Conservation (phyloP, 2,888 invertebrate species). For the Dynastes hyllus region DNA sequence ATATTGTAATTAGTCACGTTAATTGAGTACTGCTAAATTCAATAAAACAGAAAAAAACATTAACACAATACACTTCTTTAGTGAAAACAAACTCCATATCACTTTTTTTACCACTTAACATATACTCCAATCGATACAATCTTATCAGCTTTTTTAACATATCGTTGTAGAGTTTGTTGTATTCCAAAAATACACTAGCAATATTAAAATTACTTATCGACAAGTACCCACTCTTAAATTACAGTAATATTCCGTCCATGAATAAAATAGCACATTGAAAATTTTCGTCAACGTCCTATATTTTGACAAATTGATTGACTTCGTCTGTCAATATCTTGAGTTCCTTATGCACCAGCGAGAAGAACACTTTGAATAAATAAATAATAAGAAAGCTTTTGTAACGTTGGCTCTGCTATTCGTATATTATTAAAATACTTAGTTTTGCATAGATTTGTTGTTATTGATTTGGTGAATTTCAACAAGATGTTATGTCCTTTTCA, state of each 20-base stretch:
- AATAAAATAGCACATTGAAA: neutral
- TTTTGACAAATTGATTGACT: slow-evolving; percentile 2
- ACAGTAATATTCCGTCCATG: neutral
- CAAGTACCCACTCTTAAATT: slow-evolving; percentile 14
- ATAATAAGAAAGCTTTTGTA: neutral
- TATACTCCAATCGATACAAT: slow-evolving; percentile 8
- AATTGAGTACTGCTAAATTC: too few species aligned
- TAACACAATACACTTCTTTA: too few species aligned
- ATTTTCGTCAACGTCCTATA: neutral
- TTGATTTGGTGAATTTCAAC: too few species aligned
- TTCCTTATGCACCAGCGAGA: neutral
- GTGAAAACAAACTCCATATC: too few species aligned
- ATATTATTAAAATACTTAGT: too few species aligned
- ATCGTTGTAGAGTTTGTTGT: neutral
- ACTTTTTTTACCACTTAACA: neutral
- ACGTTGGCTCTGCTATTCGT: too few species aligned
- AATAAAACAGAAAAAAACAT: too few species aligned
- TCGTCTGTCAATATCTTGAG: neutral
- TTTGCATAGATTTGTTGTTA: too few species aligned
- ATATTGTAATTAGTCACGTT: too few species aligned
- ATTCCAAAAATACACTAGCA: neutral
- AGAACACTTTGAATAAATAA: neutral
- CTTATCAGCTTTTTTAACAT: slow-evolving; percentile 8
- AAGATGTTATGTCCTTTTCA: too few species aligned
- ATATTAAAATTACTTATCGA: slow-evolving; percentile 25